These are phyloP conservation scores for Gymnocypris eckloni DNA, from an alignment of 2,797 vertebrate species.

Conservation along the genomic window DNA sequence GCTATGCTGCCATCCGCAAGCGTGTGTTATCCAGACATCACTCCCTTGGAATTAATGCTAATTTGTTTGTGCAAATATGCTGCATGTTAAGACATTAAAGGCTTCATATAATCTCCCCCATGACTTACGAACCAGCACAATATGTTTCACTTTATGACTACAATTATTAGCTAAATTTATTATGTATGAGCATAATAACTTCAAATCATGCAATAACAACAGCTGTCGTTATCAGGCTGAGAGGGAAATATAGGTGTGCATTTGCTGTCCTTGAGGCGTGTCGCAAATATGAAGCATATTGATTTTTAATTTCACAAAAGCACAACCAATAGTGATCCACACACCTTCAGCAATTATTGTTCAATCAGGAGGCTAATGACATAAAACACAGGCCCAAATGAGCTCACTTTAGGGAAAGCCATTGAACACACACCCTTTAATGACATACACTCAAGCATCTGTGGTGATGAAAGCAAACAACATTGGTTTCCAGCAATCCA, in stretches of 20 bases:
- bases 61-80: constrained; percentile 46
- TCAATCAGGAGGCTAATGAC: constrained; percentile 58
- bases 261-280: constrained; percentile 42
- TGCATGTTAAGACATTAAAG: constrained; percentile 16
- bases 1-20: constrained; percentile 54
- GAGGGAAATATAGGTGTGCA: constrained; percentile 49
- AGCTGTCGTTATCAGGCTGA: constrained; percentile 40
- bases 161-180: constrained; percentile 55
- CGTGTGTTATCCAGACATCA: constrained; percentile 52
- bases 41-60: constrained; percentile 64
- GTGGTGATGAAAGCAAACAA: constrained; percentile 61
- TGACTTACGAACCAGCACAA: constrained; percentile 20
- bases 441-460: constrained; percentile 58
- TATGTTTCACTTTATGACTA: constrained; percentile 29
- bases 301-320: constrained; percentile 63
- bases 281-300: constrained; percentile 60
- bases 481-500: constrained; percentile 53
- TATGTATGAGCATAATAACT: constrained; percentile 52
- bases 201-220: constrained; percentile 49
- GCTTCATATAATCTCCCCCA: constrained; percentile 25
- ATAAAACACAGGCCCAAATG: constrained; percentile 48
- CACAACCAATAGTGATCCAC: constrained; percentile 57
- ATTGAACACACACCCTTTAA: constrained; percentile 52
- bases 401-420: constrained; percentile 38
- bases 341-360: constrained; percentile 63